Conservation (phyloP, 2,888 invertebrate species). For the Ormyrus nitidulus region DNA sequence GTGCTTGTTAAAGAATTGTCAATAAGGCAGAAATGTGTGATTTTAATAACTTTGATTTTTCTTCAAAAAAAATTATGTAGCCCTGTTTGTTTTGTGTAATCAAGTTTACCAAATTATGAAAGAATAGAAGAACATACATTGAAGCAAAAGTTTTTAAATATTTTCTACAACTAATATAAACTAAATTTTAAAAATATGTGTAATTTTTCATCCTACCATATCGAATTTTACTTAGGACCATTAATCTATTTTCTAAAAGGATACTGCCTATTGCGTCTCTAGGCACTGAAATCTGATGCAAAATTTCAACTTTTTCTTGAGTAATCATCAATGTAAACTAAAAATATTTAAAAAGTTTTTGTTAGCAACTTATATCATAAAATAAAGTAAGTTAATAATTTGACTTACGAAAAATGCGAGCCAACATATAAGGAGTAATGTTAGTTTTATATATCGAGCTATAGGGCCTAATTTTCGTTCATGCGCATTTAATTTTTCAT, state of each 20-base stretch:
- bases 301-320: conserved; percentile 80
- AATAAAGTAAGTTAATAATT: too few species aligned
- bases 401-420: conserved; percentile 79
- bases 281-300: conserved; percentile 81
- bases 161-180: too few species aligned
- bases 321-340: conserved; percentile 81
- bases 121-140: too few species aligned
- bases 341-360: conserved; percentile 36
- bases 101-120: too few species aligned
- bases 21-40: background rate
- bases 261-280: conserved; percentile 77
- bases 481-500: conserved; percentile 45
- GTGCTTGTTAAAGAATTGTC: conserved; percentile 25
- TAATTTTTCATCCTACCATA: too few species aligned
- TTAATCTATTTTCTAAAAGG: conserved; percentile 61
- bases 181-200: too few species aligned
- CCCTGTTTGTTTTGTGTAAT: too few species aligned
- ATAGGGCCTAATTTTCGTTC: conserved; percentile 53
- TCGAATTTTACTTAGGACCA: too few species aligned
- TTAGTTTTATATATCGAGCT: conserved; percentile 77
- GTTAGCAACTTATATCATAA: background rate
- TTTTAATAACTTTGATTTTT: too few species aligned
- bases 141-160: too few species aligned
- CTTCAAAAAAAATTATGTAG: too few species aligned
- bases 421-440: conserved; percentile 81